Conservation (phyloP, 1,140 invertebrate species). For the Formica exsecta region DNA sequence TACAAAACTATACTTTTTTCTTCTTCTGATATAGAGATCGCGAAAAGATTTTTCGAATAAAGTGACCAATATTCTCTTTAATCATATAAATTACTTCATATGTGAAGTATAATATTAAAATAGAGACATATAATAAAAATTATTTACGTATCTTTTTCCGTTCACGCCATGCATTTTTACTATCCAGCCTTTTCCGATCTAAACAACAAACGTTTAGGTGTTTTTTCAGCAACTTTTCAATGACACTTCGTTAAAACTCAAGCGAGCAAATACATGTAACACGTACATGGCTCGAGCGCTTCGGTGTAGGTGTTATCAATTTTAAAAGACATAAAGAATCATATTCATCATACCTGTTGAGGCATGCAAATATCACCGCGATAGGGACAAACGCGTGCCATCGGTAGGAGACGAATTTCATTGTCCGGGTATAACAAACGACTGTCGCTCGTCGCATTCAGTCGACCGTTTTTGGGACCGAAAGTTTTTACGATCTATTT, state of each 20-base stretch:
- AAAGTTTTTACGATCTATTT: slow-evolving; percentile 61
- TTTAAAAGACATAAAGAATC: slow-evolving; percentile 44
- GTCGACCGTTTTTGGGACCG: slow-evolving; percentile 27
- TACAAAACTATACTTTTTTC: too few species aligned
- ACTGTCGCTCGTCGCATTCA: slow-evolving; percentile 47
- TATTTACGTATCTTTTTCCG: not conserved
- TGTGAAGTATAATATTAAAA: not conserved
- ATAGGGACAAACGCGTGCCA: slow-evolving; percentile 28
- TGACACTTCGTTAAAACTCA: not conserved
- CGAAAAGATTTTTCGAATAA: not conserved
- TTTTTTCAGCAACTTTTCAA: not conserved
- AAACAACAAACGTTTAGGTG: not conserved
- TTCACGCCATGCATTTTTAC: not conserved
- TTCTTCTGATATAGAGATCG: not conserved
- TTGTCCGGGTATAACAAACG: slow-evolving; percentile 53
- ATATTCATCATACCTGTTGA: slow-evolving; percentile 9
- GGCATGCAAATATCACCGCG: slow-evolving; percentile 48
- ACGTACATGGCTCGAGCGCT: not conserved
- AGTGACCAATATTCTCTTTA: not conserved
- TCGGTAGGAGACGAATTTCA: slow-evolving; percentile 47
- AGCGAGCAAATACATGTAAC: not conserved
- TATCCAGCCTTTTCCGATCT: not conserved
- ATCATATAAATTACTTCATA: not conserved
- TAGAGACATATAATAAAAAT: not conserved
- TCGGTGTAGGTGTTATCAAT: slow-evolving; percentile 21